A percentile compares a stretch with the other conserved stretches of the same genome.
Evolutionary conservation across 2,888 invertebrate species (phyloP).

Genomic region (Gryllus longicercus): DNA sequence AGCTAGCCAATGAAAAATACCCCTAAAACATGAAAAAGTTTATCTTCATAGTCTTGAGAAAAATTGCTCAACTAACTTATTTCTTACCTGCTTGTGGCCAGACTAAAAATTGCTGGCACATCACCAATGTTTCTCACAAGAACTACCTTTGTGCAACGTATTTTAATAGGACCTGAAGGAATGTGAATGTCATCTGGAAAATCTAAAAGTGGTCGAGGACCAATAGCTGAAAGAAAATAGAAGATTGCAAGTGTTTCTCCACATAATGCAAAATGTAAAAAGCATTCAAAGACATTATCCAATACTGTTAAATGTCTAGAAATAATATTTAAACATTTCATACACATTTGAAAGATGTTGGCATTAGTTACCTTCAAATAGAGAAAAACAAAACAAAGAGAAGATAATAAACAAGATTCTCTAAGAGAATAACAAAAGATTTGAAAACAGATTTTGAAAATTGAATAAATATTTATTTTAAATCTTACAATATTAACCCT

Average conservation of each 20-base stretch:
- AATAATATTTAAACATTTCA: too few relatives aligned
- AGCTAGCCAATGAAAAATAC: too few relatives aligned
- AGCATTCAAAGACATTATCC: not conserved
- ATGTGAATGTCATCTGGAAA: slow-evolving; percentile 58
- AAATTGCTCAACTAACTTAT: not conserved
- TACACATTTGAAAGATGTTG: too few relatives aligned
- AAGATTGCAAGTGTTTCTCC: not conserved
- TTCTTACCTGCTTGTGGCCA: slow-evolving; percentile 48
- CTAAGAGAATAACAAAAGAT: not conserved
- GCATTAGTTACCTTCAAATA: too few relatives aligned
- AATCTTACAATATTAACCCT: too few relatives aligned
- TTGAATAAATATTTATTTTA: too few relatives aligned
- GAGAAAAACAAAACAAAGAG: not conserved
- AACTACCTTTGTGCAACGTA: slow-evolving; percentile 50
- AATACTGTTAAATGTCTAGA: not conserved
- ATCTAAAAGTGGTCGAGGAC: slow-evolving; percentile 56
- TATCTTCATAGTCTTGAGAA: not conserved
- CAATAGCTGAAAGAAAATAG: slow-evolving; percentile 50
- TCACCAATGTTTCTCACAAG: slow-evolving; percentile 57
- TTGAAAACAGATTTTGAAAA: slow-evolving; percentile 40
- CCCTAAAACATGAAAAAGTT: not conserved
- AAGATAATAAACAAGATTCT: not conserved
- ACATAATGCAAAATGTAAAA: not conserved
- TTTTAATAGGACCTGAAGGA: slow-evolving; percentile 54
- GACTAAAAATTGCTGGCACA: slow-evolving; percentile 50